These are phyloP conservation scores for Hydrocynus forskahlii DNA, from an alignment of 2,797 vertebrate species.

Conservation along the genomic window DNA sequence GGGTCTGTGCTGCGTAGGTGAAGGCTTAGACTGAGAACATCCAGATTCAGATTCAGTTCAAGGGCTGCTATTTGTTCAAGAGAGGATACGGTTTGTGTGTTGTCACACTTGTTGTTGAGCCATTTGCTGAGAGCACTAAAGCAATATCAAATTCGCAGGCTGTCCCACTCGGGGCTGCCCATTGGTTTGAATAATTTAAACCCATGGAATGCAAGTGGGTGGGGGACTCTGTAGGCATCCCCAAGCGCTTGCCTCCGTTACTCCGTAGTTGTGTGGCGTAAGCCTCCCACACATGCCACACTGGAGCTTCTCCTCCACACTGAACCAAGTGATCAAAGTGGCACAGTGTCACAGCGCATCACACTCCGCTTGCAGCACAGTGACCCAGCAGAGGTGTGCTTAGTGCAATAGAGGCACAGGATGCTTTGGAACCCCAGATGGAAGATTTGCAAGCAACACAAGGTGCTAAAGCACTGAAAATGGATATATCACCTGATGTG, in stretches of 20 bases:
- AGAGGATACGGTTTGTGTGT: background rate
- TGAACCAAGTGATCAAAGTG: slow-evolving; percentile 58
- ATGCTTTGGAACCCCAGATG: background rate
- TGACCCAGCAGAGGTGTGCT: slow-evolving; percentile 7
- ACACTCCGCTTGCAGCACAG: slow-evolving; percentile 20
- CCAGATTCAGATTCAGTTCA: background rate
- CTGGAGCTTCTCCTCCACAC: slow-evolving; percentile 9
- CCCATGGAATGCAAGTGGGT: slow-evolving; percentile 2
- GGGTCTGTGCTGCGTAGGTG: background rate
- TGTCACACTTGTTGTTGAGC: background rate
- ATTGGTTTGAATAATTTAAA: slow-evolving; percentile 29
- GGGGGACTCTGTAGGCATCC: background rate
- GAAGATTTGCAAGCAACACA: background rate
- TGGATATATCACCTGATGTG: background rate
- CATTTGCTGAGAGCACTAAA: background rate
- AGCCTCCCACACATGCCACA: slow-evolving; percentile 1
- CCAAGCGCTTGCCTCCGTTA: background rate
- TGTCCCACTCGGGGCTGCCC: background rate
- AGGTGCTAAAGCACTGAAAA: background rate
- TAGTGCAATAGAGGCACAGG: background rate
- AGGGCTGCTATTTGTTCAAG: background rate
- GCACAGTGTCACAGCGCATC: slow-evolving; percentile 51
- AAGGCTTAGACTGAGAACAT: background rate
- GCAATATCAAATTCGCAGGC: background rate
- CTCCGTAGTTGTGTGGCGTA: background rate